These are phyloP conservation scores for Ochropacha duplaris DNA, from an alignment of 2,888 invertebrate species.

Conservation along the genomic window DNA sequence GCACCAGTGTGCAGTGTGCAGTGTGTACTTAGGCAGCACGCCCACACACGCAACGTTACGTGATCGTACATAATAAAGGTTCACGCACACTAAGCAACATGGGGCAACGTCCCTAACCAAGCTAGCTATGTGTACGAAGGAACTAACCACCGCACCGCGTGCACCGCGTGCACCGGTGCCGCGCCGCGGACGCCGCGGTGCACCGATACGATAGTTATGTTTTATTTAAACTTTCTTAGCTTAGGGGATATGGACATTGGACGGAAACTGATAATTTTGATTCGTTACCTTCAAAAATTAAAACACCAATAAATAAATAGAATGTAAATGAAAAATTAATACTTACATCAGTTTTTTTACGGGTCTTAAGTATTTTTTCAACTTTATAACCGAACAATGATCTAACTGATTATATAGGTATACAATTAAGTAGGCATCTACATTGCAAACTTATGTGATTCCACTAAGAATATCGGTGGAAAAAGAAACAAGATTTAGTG, in stretches of 20 bases:
- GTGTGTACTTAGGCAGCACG: conserved; percentile 69
- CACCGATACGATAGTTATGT: conserved; percentile 63
- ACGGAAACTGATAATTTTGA: conserved; percentile 44
- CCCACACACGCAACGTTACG: conserved; percentile 55
- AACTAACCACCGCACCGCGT: too few relatives aligned
- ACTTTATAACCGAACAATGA: too few relatives aligned
- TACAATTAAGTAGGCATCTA: too few relatives aligned
- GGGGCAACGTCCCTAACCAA: conserved; percentile 78
- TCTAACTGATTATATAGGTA: too few relatives aligned
- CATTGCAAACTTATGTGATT: neutral
- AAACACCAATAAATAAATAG: too few relatives aligned
- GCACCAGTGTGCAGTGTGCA: neutral
- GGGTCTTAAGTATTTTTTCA: too few relatives aligned
- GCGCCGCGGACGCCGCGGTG: too few relatives aligned
- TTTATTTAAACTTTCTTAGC: conserved; percentile 82
- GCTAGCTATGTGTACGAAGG: conserved; percentile 47
- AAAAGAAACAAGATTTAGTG: too few relatives aligned
- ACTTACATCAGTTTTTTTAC: too few relatives aligned
- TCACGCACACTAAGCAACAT: conserved; percentile 44
- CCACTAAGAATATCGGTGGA: neutral
- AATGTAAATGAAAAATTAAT: too few relatives aligned
- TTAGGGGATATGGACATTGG: conserved; percentile 44
- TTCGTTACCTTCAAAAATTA: neutral
- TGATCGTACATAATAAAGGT: conserved; percentile 60
- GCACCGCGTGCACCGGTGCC: too few relatives aligned